These are phyloP conservation scores for Drosophila miranda DNA, from an alignment of 1,140 invertebrate genomes.

Conservation along the genomic window DNA sequence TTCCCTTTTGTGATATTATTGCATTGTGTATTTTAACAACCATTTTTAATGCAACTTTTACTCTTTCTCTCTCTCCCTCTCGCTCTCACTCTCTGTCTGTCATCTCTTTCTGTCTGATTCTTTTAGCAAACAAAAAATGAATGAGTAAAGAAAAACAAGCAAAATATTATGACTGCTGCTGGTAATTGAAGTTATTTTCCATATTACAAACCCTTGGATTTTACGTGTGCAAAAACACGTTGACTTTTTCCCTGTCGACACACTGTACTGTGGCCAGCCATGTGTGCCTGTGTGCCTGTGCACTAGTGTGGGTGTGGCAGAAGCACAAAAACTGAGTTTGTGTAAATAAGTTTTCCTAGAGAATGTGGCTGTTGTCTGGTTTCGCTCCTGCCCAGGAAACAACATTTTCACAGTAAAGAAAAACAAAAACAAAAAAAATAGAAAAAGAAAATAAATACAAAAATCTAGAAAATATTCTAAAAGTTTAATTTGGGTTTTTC, in stretches of 20 bases:
- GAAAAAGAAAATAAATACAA: background rate
- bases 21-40: constrained; percentile 14
- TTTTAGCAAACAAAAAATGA: constrained; percentile 4
- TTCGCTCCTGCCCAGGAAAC: constrained; percentile 30
- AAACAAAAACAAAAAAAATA: background rate
- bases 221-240: constrained; percentile 48
- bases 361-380: constrained; percentile 21
- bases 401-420: constrained; percentile 25
- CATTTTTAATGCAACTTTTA: constrained; percentile 20
- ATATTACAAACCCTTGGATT: constrained; percentile 52
- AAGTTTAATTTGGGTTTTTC: no score
- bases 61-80: no score
- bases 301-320: background rate
- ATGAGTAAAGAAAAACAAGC: constrained; percentile 8
- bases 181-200: constrained; percentile 70
- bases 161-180: constrained; percentile 36
- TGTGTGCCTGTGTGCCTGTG: background rate
- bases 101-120: background rate
- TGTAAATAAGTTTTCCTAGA: constrained; percentile 43
- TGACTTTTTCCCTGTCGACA: constrained; percentile 47
- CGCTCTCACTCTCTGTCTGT: no score
- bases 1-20: constrained; percentile 9
- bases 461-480: no score
- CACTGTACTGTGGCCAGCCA: constrained; percentile 1
- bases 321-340: constrained; percentile 37